These are phyloP conservation scores for Sprattus sprattus DNA, from an alignment of 2,113 vertebrate genomes.

Conservation along the genomic window DNA sequence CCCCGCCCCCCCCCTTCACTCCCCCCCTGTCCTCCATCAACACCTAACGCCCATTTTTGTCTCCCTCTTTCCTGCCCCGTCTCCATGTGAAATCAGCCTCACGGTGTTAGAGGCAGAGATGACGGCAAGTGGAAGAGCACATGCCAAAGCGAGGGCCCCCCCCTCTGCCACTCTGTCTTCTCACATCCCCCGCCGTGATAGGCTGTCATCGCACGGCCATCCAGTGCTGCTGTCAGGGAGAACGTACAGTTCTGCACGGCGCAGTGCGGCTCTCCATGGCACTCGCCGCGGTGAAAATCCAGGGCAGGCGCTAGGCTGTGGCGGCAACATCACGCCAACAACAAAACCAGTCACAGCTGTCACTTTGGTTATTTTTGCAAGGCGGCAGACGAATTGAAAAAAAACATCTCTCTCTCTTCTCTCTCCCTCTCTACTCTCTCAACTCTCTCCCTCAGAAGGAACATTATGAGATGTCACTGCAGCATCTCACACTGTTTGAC, in stretches of 20 bases:
- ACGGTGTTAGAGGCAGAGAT: constrained; percentile 69
- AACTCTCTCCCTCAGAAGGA: neutral
- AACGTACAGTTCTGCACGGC: constrained; percentile 48
- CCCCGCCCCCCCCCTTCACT: constrained; percentile 18
- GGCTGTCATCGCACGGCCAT: constrained; percentile 76
- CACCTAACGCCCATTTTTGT: neutral
- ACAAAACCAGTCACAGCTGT: constrained; percentile 75
- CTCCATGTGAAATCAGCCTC: constrained; percentile 65
- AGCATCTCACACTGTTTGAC: neutral
- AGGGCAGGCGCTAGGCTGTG: constrained; percentile 51
- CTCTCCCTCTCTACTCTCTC: neutral
- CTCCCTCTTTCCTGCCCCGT: neutral
- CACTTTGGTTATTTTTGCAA: constrained; percentile 76
- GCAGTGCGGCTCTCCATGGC: neutral
- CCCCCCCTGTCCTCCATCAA: constrained; percentile 27
- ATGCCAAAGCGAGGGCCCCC: constrained; percentile 72
- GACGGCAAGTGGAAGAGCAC: constrained; percentile 73
- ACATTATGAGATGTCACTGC: neutral
- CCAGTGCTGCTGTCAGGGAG: constrained; percentile 71
- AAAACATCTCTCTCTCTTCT: constrained; percentile 53
- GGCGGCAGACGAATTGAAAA: constrained; percentile 69
- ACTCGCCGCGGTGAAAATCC: constrained; percentile 66
- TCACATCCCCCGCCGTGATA: constrained; percentile 72
- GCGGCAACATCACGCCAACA: constrained; percentile 73
- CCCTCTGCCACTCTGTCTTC: constrained; percentile 60